phyloP scores from a whole-genome alignment of 92 coral and sea anemone genomes.

The Siderastrea siderea region DNA sequence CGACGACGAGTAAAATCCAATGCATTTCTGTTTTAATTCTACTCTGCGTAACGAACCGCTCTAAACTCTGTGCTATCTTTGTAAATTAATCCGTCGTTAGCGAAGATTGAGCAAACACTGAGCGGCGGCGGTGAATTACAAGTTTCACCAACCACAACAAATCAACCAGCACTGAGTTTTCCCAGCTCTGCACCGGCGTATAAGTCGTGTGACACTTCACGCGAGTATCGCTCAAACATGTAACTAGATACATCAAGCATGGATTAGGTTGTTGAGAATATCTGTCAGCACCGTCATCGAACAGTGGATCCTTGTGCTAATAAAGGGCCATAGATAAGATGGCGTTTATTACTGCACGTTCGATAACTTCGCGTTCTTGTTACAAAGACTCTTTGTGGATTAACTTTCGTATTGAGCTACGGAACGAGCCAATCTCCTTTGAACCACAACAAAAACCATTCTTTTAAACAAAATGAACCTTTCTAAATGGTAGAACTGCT shows the following conservation, averaged over 20 bases:
- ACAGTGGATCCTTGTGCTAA: conserved; percentile 21
- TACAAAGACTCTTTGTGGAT: neutral
- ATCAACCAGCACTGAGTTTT: neutral
- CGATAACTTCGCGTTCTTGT: neutral
- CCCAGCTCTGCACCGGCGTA: neutral
- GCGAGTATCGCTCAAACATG: neutral
- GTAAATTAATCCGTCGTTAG: too few relatives aligned
- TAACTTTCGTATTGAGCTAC: neutral
- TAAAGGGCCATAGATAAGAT: neutral
- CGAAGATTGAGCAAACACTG: neutral
- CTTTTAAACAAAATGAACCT: neutral
- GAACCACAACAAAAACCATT: neutral
- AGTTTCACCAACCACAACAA: neutral
- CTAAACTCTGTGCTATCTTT: too few relatives aligned
- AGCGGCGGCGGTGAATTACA: neutral
- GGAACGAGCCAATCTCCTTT: neutral
- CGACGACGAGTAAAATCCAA: conserved; percentile 24
- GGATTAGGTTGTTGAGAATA: neutral
- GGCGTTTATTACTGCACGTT: neutral
- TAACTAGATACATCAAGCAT: neutral
- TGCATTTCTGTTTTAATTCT: neutral
- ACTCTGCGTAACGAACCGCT: too few relatives aligned
- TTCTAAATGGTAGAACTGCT: too few relatives aligned
- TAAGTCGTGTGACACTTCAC: conserved; percentile 32
- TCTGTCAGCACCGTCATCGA: neutral